Percentiles rank a stretch among this genome's conserved stretches.
phyloP scores from a whole-genome alignment of 2,113 vertebrate genomes.

The Anolis sagrei region DNA sequence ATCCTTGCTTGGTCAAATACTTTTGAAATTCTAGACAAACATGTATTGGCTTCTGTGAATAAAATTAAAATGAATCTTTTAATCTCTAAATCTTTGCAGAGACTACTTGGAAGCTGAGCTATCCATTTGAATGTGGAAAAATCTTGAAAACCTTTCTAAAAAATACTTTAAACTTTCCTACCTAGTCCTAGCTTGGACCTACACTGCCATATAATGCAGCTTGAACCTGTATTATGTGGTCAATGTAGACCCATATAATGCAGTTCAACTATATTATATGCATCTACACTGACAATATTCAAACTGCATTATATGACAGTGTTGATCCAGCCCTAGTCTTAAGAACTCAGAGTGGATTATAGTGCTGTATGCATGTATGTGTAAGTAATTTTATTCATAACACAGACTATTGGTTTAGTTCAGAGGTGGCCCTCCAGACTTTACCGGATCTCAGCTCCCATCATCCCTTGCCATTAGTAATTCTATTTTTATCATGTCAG shows the following conservation, averaged over 20 bases:
- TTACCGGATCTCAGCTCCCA: not conserved
- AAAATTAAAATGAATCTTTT: not conserved
- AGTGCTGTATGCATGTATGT: not conserved
- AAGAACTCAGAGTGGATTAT: not conserved
- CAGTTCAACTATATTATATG: no score
- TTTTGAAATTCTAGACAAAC: slow-evolving; percentile 25
- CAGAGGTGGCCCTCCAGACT: not conserved
- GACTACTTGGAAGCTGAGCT: not conserved
- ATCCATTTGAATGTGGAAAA: not conserved
- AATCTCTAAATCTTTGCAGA: not conserved
- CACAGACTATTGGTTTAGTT: not conserved
- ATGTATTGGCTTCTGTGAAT: slow-evolving; percentile 22
- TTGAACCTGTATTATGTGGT: no score
- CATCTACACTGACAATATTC: no score
- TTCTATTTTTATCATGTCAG: no score
- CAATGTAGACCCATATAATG: no score
- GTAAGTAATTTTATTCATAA: not conserved
- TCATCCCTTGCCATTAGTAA: no score
- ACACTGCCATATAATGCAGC: no score
- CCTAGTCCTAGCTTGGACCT: not conserved
- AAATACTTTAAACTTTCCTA: not conserved
- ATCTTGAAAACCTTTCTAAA: slow-evolving; percentile 2
- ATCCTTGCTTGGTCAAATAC: not conserved
- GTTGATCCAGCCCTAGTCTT: no score
- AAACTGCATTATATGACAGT: no score